These are phyloP conservation scores for Diabrotica virgifera DNA, from an alignment of 1,140 invertebrate genomes.

Conservation along the genomic window DNA sequence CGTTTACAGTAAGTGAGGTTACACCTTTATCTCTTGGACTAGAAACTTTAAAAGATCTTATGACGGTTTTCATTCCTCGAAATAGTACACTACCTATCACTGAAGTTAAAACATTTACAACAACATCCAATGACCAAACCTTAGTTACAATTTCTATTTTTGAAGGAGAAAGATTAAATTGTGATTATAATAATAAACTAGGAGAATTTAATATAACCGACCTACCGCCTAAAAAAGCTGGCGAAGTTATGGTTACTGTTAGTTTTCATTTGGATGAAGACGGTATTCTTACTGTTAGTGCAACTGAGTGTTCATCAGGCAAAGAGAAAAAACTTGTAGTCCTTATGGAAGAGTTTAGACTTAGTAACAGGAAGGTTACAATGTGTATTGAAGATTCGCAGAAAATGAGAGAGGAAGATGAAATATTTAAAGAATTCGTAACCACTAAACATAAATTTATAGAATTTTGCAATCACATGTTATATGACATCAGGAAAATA, in stretches of 20 bases:
- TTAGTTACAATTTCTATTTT: constrained; percentile 17
- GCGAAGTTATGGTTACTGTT: constrained; percentile 7
- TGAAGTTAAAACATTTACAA: neutral
- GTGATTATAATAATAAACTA: constrained; percentile 20
- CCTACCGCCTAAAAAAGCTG: neutral
- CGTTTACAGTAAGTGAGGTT: constrained; percentile 26
- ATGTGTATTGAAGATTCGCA: too few relatives aligned
- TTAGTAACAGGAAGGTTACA: too few relatives aligned
- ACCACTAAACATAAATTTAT: too few relatives aligned
- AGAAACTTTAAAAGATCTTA: constrained; percentile 10
- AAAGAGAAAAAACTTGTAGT: neutral
- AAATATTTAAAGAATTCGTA: too few relatives aligned
- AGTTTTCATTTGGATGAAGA: constrained; percentile 25
- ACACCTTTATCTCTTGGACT: constrained; percentile 27
- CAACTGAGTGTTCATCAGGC: constrained; percentile 16
- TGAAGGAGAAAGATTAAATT: constrained; percentile 28
- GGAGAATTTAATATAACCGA: constrained; percentile 3
- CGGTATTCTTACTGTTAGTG: constrained; percentile 28
- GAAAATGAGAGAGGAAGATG: too few relatives aligned
- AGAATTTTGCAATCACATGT: too few relatives aligned
- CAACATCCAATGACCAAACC: constrained; percentile 20
- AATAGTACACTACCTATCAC: constrained; percentile 26
- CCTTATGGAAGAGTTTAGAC: too few relatives aligned
- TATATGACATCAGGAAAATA: too few relatives aligned
- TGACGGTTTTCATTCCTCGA: constrained; percentile 18